Conservation (phyloP, 2,888 invertebrate species). For the Leucophenga montana region DNA sequence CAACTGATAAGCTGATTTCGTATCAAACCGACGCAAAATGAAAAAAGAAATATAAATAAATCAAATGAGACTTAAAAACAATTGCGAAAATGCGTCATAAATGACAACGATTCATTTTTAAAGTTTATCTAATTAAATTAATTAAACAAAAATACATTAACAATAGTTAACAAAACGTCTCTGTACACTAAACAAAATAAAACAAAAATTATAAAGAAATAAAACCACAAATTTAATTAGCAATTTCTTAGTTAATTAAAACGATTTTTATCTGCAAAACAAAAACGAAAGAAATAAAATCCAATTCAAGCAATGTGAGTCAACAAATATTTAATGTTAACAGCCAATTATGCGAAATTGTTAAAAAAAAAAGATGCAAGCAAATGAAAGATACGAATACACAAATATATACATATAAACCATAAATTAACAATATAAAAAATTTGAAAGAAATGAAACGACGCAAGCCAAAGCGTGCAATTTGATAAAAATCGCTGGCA, state of each 20-base stretch:
- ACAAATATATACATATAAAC: slow-evolving; percentile 55
- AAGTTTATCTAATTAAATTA: neutral
- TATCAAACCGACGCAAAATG: neutral
- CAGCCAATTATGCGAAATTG: slow-evolving; percentile 56
- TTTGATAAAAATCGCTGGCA: slow-evolving; percentile 64
- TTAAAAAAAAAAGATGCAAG: slow-evolving; percentile 30
- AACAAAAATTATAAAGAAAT: too few species aligned
- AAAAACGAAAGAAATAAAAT: slow-evolving; percentile 22
- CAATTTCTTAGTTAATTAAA: slow-evolving; percentile 40
- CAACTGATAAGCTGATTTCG: neutral
- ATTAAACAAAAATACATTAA: neutral
- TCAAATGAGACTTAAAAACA: neutral
- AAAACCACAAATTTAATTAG: slow-evolving; percentile 8
- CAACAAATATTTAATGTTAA: slow-evolving; percentile 43
- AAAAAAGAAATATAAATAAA: neutral
- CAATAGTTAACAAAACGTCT: neutral
- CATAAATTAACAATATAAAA: slow-evolving; percentile 54
- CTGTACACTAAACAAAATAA: neutral
- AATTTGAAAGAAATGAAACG: slow-evolving; percentile 31
- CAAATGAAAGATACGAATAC: neutral
- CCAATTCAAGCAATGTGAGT: slow-evolving; percentile 49
- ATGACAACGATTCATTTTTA: neutral
- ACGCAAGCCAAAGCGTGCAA: slow-evolving; percentile 48
- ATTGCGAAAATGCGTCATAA: neutral
- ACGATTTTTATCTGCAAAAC: slow-evolving; percentile 38